Evolutionary conservation across 2,113 vertebrate species (phyloP), one percentile per base, ranked within the genome.

Genomic region (Callospermophilus lateralis): DNA sequence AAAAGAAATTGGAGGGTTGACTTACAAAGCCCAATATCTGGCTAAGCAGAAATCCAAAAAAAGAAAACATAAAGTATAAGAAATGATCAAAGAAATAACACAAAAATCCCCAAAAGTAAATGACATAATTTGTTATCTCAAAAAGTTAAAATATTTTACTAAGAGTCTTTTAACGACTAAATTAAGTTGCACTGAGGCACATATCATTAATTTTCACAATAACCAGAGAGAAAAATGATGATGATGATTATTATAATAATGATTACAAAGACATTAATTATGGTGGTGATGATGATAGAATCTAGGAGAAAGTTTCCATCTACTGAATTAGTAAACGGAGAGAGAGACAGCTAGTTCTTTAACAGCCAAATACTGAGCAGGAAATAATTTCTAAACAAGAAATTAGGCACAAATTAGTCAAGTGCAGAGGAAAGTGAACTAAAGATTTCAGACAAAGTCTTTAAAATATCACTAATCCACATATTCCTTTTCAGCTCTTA

Each of bases 341-440:
- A 51, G 45, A 87, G 32, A 51, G 55, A 34, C 6, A 83, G 17
- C n/a, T 19, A 20, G 72, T 34, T 73, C 90, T 72, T 89, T 68
- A 84, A 34, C 9, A 77, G 20, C 22, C 55, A 83, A 53, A 58
- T 42, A 78, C 34, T 72, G n/a, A 90, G 24, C 8, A 15, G 37
- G 39, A 72, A 88, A 28, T 91, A 32, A 87, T 78, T 97, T 88
- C 26, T 63, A 48, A 48, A 55, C 17, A 90, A 26, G 30, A 73
- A 87, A 51, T 67, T 58, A 94, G 67, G 67, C 80, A 30, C 42
- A 79, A 80, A 95, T 1, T 28, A 58, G 42, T 51, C 28, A 79
- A 65, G 4, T 63, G 45, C 42, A 89, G 42, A 67, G 70, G 58
- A 84, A 63, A 51, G 34, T 42, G 17, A 67, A 58, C 12, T 42